Base-by-base conservation (phyloP, 2,113 vertebrate genomes). In the Psephotus haematonotus region DNA sequence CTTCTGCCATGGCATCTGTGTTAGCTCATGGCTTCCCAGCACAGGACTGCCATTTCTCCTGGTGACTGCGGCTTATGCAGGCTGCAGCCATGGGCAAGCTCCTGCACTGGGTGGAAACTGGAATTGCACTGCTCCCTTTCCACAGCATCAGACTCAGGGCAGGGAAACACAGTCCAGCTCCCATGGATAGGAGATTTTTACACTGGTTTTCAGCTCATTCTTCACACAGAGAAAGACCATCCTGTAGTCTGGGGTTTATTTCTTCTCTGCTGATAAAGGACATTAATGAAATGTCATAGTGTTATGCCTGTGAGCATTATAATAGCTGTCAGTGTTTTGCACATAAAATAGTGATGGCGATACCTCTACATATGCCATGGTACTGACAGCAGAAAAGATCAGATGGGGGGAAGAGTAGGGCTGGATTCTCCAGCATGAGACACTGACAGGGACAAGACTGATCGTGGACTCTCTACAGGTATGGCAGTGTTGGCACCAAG, bases 81-180 rank as follows among this genome's bases (percentile, higher is more conserved):
- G 74, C 57, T 65, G 50, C 28, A 25, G 5, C 41, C 52, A 17
- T 11, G 2, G 0, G 23, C 16, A 44, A 22, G 50, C 37, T 79
- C 33, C 74, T 60, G 23, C 1, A 0, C 49, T 43, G 86, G 29
- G 37, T 27, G 3, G 52, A 14, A 35, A 50, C 22, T 35, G 68
- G 69, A 62, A 6, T 11, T 62, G n/a, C 68, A 9, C 29, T 0
- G 0, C 44, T 80, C 28, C 27, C 24, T 33, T 44, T 65, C 60
- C 4, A 1, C 60, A 55, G 52, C 44, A 10, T 67, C 0, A 0
- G 8, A 1, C 81, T 62, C 3, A 0, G 18, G 47, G 43, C 43
- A 49, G 39, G 27, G 29, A 53, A 29, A 28, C 23, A 14, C 24
- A 25, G 50, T 28, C 37, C 33, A 55, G 41, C 33, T 37, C 39